A percentile compares a stretch with the other conserved stretches of the same genome.
phyloP scores from a whole-genome alignment of 2,797 vertebrate species.

The Sciurus vulgaris region DNA sequence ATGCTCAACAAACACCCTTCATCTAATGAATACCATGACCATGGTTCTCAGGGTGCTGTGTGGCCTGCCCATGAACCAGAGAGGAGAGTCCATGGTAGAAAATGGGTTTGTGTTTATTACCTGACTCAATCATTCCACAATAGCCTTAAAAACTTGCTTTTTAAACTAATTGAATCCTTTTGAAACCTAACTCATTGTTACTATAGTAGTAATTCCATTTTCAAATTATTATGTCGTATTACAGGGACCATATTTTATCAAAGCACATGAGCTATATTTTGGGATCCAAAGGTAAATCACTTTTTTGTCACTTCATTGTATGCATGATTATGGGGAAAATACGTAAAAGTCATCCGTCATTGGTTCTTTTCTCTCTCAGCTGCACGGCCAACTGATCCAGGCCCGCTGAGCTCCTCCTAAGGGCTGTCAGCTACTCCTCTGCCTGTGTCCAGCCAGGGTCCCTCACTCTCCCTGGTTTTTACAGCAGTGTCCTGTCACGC shows the following conservation, averaged over 20 bases:
- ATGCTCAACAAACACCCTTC: not conserved
- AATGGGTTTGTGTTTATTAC: not conserved
- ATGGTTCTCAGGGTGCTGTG: not conserved
- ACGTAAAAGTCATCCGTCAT: not conserved
- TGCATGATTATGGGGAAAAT: not conserved
- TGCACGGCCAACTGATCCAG: not conserved
- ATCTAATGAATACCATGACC: not conserved
- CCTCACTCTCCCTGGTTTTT: not conserved
- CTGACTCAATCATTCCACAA: not conserved
- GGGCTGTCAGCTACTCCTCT: not conserved
- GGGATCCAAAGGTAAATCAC: not conserved
- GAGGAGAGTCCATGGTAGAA: not conserved
- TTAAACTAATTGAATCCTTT: not conserved
- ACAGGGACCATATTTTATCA: not conserved
- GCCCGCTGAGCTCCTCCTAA: not conserved
- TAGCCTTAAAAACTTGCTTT: not conserved
- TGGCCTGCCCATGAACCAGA: too few species aligned
- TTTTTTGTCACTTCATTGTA: not conserved
- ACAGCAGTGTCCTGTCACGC: not conserved
- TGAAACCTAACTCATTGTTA: not conserved
- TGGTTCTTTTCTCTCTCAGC: not conserved
- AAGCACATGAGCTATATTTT: not conserved
- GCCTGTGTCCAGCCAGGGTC: not conserved
- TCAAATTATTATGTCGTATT: not conserved
- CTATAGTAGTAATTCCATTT: not conserved